phyloP scores from a whole-genome alignment of 2,888 invertebrate genomes.

The Balanococcus diminutus region DNA sequence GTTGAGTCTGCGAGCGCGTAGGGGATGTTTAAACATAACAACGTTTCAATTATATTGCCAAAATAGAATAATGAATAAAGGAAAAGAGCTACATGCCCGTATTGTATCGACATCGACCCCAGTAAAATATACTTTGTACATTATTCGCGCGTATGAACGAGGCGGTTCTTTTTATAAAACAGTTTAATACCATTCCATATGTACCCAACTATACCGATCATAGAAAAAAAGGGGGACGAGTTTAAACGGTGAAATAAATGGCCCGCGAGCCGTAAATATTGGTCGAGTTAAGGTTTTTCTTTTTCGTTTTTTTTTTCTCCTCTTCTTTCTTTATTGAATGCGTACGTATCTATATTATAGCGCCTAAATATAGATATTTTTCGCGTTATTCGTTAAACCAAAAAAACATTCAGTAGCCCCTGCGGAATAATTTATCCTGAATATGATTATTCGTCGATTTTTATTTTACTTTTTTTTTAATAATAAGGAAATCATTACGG shows the following conservation, averaged over 20 bases:
- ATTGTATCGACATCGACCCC: not conserved
- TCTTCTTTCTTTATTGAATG: not conserved
- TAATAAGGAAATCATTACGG: not conserved
- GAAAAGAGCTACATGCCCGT: not conserved
- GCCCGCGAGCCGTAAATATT: not conserved
- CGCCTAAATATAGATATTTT: not conserved
- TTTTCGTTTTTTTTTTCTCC: not conserved
- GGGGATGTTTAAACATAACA: not conserved
- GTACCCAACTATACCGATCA: not conserved
- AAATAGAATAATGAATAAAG: not conserved
- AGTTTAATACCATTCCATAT: not conserved
- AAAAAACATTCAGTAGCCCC: not conserved
- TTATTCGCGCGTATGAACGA: not conserved
- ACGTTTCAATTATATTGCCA: not conserved
- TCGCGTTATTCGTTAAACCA: not conserved
- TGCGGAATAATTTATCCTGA: not conserved
- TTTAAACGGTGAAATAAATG: not conserved
- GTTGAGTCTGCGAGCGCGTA: too few relatives aligned
- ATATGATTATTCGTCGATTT: not conserved
- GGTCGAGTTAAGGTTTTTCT: not conserved
- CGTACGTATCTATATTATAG: not conserved
- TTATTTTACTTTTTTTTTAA: not conserved
- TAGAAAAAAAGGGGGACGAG: not conserved
- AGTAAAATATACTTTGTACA: not conserved
- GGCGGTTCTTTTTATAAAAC: not conserved